Base-by-base conservation (phyloP, 2,797 vertebrate species). In the Sciurus carolinensis region DNA sequence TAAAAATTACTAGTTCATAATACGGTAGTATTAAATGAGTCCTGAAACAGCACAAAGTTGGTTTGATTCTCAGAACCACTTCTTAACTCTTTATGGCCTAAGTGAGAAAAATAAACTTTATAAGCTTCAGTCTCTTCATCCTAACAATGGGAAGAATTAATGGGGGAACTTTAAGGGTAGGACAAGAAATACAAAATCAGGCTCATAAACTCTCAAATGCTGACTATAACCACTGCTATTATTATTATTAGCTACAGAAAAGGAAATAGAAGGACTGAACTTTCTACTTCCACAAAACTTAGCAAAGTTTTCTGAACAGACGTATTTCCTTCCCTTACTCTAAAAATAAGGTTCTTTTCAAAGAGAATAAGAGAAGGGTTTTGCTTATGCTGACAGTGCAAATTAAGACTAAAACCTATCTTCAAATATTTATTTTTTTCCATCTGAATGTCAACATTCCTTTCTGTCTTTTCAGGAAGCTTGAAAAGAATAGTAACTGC, bases 381-480 rank as follows among this genome's bases (percentile, higher is more conserved):
- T 95, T 97, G 90, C 86, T 97, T 95, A 92, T 96, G 96, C 86
- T 98, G 92, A 97, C 92, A 81, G 52, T 36, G 90, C 97, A 97
- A 97, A 97, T 26, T 13, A 33, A 97, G 62, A 97, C 62, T 81
- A 96, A 98, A 97, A 97, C 39, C 62, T 93, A 90, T 88, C 93
- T 97, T 97, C 97, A 98, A 97, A 92, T 90, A 98, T 94, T 96
- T 97, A 88, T 95, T 97, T 97, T 97, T 94, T 97, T 94, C 96
- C 88, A 79, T 47, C 81, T 76, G 73, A 97, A 97, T n/a, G 71
- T 96, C 95, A 95, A 97, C 96, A 96, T 84, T 90, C 86, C 81
- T 95, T 83, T 95, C 92, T 89, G 93, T 95, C 96, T 97, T 97
- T 80, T 75, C 52, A 69, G 96, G 82, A 96, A 96, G 90, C 17